These are phyloP conservation scores for Varanus salvator DNA, from an alignment of 2,113 vertebrate species.

Conservation along the genomic window DNA sequence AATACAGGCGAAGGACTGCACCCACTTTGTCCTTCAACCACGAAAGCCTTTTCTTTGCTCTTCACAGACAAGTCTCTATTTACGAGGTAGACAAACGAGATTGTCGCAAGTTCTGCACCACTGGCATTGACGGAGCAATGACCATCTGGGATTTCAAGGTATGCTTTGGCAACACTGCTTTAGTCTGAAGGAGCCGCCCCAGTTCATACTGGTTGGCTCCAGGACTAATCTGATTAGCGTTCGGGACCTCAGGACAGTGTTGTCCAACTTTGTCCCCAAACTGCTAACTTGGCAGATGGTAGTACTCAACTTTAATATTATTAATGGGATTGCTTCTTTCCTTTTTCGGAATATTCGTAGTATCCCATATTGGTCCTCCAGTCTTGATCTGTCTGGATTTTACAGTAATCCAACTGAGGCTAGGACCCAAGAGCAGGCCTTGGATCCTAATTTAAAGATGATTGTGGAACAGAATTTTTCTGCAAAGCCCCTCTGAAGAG, in stretches of 20 bases:
- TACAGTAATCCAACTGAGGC: background rate
- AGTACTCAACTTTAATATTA: slow-evolving; percentile 23
- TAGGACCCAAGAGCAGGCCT: background rate
- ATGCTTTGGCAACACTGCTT: background rate
- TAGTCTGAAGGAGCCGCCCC: rapidly evolving
- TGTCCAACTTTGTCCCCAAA: background rate
- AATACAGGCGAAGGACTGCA: no score
- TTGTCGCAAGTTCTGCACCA: slow-evolving; percentile 99
- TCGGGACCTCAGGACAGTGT: slow-evolving; percentile 11
- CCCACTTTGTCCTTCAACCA: slow-evolving; percentile 2
- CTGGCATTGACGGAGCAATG: slow-evolving; percentile 98
- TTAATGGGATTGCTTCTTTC: background rate
- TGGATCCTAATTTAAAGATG: background rate
- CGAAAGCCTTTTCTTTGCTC: slow-evolving; percentile 34
- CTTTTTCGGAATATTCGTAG: background rate
- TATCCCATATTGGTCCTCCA: background rate
- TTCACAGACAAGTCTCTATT: slow-evolving; percentile 96
- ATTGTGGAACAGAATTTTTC: background rate
- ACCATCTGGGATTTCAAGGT: slow-evolving; percentile 99
- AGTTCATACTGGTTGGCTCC: background rate
- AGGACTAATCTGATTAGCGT: background rate
- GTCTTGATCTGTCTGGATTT: background rate
- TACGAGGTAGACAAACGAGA: slow-evolving; percentile 98
- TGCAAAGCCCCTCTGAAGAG: background rate
- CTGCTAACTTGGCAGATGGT: slow-evolving; percentile 41